Base-by-base conservation (phyloP, 64 coral and sea anemone species). In the Actinia tenebrosa region DNA sequence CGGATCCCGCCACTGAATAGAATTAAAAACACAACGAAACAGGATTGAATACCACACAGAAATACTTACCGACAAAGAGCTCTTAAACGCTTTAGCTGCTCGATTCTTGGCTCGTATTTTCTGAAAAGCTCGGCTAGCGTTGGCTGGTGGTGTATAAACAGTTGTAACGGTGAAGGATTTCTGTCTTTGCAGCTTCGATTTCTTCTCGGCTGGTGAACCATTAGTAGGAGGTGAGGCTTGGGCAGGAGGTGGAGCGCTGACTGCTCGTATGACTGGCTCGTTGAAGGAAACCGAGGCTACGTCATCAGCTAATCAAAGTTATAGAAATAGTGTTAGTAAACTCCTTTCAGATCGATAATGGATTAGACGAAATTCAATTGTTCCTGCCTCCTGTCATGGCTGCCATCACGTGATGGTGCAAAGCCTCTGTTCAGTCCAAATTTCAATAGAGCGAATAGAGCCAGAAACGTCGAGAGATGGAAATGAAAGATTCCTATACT, bases 161-260 rank as follows among this genome's bases (percentile, higher is more conserved):
- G 91, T 92, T 1, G 94, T 96, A 1, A 96, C 91, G 7, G 94
- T 96, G 26, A 96, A 96, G 0, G 94, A 96, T 71, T 87, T 92
- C 77, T 96, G 94, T 84, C 64, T 96, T 47, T 86, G 87, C 15
- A 92, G 50, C 60, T 90, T 89, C 23, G 64, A 5, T 54, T 89
- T 55, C 44, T 84, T 96, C 19, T 93, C 94, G 26, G 84, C 25
- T 77, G 85, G 52, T 54, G 84, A 58, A 60, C 58, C 85, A 84
- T 86, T 19, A 61, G 5, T 1, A 37, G 90, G 86, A 26, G 56
- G 56, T 42, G 90, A 43, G 86, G 17, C 77, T 17, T 91, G 15
- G 55, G 89, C 16, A 64, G 68, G 9, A 53, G 66, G 30, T 19
- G 83, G 83, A 22, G 83, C 83, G 56, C 83, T 60, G 54, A 61